Percentiles rank a stretch among this genome's conserved stretches.
These are phyloP conservation scores for Coelinius sp. DNA, from an alignment of 2,888 invertebrate genomes.

Conservation along the genomic window DNA sequence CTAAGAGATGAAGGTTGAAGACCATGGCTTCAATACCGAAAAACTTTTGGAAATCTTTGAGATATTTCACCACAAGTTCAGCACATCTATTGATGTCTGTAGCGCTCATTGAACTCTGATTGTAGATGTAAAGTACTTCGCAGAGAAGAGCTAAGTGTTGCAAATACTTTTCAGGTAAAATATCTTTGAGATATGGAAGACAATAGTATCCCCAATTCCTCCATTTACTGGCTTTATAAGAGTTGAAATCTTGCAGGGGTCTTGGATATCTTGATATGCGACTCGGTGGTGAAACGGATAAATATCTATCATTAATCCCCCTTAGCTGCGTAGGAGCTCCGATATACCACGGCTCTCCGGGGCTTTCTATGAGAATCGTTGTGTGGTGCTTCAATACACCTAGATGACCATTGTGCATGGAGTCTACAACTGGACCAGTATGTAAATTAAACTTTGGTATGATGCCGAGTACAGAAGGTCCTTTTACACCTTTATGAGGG, in stretches of 20 bases:
- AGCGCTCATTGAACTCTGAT: constrained; percentile 21
- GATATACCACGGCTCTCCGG: constrained; percentile 27
- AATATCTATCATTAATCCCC: background rate
- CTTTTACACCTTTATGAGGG: constrained; percentile 25
- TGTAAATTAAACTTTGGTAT: constrained; percentile 20
- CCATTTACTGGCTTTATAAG: constrained; percentile 38
- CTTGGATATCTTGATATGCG: too few relatives aligned
- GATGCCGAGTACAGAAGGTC: background rate
- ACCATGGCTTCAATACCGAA: constrained; percentile 37
- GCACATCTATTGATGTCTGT: constrained; percentile 9
- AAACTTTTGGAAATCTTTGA: constrained; percentile 21
- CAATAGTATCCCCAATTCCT: constrained; percentile 31
- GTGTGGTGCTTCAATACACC: constrained; percentile 31
- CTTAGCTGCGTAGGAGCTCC: background rate
- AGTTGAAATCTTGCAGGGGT: too few relatives aligned
- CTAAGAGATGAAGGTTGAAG: constrained; percentile 36
- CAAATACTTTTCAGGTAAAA: constrained; percentile 13
- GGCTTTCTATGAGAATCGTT: constrained; percentile 4
- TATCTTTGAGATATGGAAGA: constrained; percentile 16
- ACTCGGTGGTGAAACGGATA: constrained; percentile 18
- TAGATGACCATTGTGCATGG: constrained; percentile 27
- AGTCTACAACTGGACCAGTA: constrained; percentile 17
- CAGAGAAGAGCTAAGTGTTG: constrained; percentile 28
- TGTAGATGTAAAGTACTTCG: constrained; percentile 27
- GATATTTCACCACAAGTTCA: constrained; percentile 14